phyloP scores from a whole-genome alignment of 2,797 vertebrate genomes.

The Sebastes kiyomatsui region DNA sequence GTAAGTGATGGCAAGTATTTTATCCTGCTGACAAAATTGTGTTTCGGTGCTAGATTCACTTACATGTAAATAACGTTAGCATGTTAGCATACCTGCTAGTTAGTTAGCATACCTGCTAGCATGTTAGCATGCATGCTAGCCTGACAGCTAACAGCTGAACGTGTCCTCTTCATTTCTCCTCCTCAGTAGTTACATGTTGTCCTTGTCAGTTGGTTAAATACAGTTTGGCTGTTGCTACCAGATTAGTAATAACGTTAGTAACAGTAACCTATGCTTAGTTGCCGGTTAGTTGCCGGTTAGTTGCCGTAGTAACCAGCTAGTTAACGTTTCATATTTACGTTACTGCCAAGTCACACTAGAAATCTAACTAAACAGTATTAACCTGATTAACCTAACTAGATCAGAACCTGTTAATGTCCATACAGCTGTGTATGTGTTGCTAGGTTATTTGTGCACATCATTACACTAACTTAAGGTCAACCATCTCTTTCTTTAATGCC shows the following conservation, averaged over 20 bases:
- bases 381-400: neutral
- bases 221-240: neutral
- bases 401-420: neutral
- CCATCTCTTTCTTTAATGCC: neutral
- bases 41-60: neutral
- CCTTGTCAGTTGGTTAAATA: neutral
- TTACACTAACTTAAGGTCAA: neutral
- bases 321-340: neutral
- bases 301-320: neutral
- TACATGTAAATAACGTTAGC: neutral
- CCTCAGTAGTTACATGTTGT: neutral
- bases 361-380: neutral
- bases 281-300: neutral
- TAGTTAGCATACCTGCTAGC: no score
- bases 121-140: constrained; percentile 15
- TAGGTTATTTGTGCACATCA: neutral
- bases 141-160: constrained; percentile 22
- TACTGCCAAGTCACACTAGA: constrained; percentile 34
- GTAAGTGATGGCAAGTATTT: neutral
- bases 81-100: neutral
- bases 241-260: neutral
- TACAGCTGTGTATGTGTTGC: neutral
- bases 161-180: neutral
- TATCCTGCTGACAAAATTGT: neutral
- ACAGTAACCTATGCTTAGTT: neutral